These are phyloP conservation scores for Drosophila algonquin DNA, from an alignment of 2,888 invertebrate species.

Conservation along the genomic window DNA sequence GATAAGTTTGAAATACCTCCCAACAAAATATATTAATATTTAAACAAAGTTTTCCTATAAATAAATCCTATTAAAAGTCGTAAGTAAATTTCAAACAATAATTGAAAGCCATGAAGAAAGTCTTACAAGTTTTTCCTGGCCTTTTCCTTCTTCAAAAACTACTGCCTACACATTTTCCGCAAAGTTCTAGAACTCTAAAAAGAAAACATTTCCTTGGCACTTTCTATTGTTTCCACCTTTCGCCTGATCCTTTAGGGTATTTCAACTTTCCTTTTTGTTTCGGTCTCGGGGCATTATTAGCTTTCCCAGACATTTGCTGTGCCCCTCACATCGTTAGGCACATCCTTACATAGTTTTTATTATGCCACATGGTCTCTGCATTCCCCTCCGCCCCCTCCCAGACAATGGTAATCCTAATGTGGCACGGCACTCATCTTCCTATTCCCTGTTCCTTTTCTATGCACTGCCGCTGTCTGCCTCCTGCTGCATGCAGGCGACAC, in stretches of 20 bases:
- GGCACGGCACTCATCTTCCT: background rate
- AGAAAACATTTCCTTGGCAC: background rate
- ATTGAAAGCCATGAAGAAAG: background rate
- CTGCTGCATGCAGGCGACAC: conserved; percentile 67
- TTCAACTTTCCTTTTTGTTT: conserved; percentile 35
- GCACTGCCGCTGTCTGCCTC: background rate
- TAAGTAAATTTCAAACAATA: background rate
- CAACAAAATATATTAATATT: background rate
- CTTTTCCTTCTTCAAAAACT: too few relatives aligned
- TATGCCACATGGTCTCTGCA: conserved; percentile 38
- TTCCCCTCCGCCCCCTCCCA: background rate
- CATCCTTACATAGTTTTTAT: conserved; percentile 75
- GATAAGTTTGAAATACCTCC: background rate
- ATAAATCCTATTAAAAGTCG: background rate
- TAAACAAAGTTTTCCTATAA: background rate
- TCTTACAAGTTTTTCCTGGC: background rate
- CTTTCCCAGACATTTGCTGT: conserved; percentile 46
- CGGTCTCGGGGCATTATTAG: conserved; percentile 49
- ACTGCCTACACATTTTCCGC: background rate
- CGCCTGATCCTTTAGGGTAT: conserved; percentile 24
- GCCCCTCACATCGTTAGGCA: conserved; percentile 68
- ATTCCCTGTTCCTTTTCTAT: background rate
- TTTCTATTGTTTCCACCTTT: background rate
- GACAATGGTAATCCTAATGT: background rate
- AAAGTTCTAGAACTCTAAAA: background rate